These are phyloP conservation scores for Trinectes maculatus DNA, from an alignment of 2,113 vertebrate species.

Conservation along the genomic window DNA sequence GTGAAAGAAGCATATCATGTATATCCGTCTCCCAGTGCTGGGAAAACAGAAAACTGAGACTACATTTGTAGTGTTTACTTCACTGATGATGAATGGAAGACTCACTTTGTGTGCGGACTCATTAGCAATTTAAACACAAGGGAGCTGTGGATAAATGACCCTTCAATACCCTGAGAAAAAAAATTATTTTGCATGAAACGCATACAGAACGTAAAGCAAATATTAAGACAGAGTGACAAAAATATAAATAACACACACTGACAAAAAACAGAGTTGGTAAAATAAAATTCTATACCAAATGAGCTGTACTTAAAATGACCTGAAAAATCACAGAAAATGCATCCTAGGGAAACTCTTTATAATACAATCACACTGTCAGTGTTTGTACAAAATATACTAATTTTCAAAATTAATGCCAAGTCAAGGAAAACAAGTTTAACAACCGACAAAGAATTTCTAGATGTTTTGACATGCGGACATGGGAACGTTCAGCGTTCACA, in stretches of 20 bases:
- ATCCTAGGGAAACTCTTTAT: not conserved
- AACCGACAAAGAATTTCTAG: no score
- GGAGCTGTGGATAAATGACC: slow-evolving; percentile 57
- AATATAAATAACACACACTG: slow-evolving; percentile 43
- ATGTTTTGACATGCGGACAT: no score
- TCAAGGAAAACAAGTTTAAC: no score
- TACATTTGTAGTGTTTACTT: slow-evolving; percentile 28
- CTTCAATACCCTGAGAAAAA: slow-evolving; percentile 33
- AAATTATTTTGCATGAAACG: slow-evolving; percentile 41
- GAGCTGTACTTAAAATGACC: not conserved
- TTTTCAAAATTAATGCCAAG: no score
- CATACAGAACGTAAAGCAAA: slow-evolving; percentile 54
- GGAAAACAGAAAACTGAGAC: slow-evolving; percentile 3
- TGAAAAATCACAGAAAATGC: not conserved
- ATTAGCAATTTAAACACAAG: slow-evolving; percentile 54
- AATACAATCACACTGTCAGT: not conserved
- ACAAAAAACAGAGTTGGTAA: slow-evolving; percentile 39
- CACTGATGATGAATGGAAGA: slow-evolving; percentile 55
- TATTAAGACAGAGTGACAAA: slow-evolving; percentile 50
- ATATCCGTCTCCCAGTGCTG: slow-evolving; percentile 11
- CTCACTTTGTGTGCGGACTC: slow-evolving; percentile 26
- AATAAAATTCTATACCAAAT: not conserved
- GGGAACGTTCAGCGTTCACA: no score
- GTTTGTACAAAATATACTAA: no score
- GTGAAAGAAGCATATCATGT: slow-evolving; percentile 1